Base-by-base conservation (phyloP, 2,113 vertebrate species). In the Cryptotis parvus region DNA sequence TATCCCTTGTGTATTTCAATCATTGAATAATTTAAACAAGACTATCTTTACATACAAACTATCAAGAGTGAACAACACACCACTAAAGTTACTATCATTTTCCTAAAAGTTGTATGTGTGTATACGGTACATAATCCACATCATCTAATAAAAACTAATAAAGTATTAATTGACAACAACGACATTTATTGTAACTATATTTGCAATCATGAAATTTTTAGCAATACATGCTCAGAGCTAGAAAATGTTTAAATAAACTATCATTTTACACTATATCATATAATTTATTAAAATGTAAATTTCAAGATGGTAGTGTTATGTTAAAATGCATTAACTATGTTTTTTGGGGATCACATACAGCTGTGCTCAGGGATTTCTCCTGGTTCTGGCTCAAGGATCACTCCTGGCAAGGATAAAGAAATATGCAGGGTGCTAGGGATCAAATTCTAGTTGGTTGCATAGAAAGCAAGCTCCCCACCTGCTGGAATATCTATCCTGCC, bases 21-120 rank as follows among this genome's bases (percentile, higher is more conserved):
- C 39, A 52, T 58, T 55, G 55, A 72, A 87, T 37, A 87, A 91
- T 27, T 90, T 93, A 41, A 76, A 86, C 35, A 76, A 75, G 35
- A 24, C 3, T 77, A 72, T 65, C 15, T 79, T 70, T 39, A 91
- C 15, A 22, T 65, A 83, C 7, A 3, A 91, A 33, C 41, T 41
- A 73, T 81, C 79, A 66, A 74, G 20, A 89, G 29, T 77, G 18
- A 70, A 55, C 3, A 77, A 6, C 3, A 87, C 2, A 69, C 5
- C 8, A 41, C 49, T 91, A 49, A 75, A 61, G 27, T 63, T 74
- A 39, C n/a, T n/a, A 41, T 55, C n/a, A 81, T 70, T 43, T 55
- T 84, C 49, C 43, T n/a, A 85, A 80, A 84, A 79, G 26, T 14
- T 20, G 20, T 49, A 37, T 26, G 15, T 31, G 4, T 66, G 15